Conservation (phyloP, 2,113 vertebrate species). For the Chloroceryle aenea region DNA sequence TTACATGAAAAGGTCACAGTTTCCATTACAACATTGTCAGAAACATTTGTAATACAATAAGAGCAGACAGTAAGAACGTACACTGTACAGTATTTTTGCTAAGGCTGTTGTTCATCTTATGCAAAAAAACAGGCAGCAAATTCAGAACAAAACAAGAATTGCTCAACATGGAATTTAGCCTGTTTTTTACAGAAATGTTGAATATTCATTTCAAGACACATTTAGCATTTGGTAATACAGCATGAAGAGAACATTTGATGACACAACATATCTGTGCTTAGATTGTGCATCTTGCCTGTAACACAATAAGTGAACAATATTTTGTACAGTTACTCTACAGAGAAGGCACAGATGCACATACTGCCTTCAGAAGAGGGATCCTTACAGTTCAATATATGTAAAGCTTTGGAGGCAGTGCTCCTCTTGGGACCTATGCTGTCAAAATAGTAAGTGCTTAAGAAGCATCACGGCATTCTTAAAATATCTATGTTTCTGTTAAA, state of each 20-base stretch:
- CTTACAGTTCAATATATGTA: background rate
- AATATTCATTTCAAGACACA: background rate
- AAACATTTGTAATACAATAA: constrained; percentile 20
- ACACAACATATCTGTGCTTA: background rate
- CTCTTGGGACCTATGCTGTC: background rate
- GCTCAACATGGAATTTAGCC: background rate
- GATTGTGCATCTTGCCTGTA: background rate
- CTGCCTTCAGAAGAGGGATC: background rate
- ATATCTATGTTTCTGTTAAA: background rate
- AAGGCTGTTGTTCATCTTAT: background rate
- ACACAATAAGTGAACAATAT: background rate
- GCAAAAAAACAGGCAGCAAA: background rate
- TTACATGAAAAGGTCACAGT: constrained; percentile 4
- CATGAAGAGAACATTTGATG: background rate
- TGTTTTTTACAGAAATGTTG: background rate
- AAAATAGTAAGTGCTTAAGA: background rate
- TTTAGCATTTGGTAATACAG: background rate
- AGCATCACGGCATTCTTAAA: background rate
- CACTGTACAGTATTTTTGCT: background rate
- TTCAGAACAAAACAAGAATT: background rate
- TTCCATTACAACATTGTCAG: background rate
- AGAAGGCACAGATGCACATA: background rate
- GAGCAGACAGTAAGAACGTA: background rate
- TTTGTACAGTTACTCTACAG: background rate
- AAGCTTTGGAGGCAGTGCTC: background rate